phyloP scores from a whole-genome alignment of 92 coral and sea anemone genomes.

The Phenganax stokvisi region DNA sequence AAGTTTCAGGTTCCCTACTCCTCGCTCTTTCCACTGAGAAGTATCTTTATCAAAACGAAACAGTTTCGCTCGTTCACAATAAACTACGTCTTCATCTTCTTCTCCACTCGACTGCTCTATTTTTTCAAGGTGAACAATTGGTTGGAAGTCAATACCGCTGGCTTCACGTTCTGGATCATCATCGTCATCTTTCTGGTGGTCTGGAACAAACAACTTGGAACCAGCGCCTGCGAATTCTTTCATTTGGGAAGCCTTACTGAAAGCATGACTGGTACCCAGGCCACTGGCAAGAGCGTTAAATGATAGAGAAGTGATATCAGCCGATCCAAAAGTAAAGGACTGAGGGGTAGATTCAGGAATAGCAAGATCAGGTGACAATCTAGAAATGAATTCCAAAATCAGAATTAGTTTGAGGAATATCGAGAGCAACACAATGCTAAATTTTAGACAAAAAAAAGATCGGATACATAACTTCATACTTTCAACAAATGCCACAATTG shows the following conservation, averaged over 20 bases:
- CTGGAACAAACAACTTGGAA: conserved; percentile 7
- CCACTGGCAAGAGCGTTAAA: conserved; percentile 58
- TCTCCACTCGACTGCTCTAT: conserved; percentile 60
- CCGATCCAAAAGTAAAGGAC: conserved; percentile 75
- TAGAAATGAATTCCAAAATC: conserved; percentile 7
- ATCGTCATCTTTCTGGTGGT: conserved; percentile 28
- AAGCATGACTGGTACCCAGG: conserved; percentile 22
- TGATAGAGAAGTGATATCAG: conserved; percentile 60
- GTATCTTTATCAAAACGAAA: conserved; percentile 52
- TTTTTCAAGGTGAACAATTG: conserved; percentile 71
- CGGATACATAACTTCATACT: neutral
- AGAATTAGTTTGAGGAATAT: neutral
- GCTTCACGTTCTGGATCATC: conserved; percentile 51
- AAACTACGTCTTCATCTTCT: conserved; percentile 57
- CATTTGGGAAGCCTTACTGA: conserved; percentile 37
- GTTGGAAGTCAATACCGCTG: conserved; percentile 65
- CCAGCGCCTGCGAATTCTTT: conserved; percentile 61
- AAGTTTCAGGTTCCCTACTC: conserved; percentile 63
- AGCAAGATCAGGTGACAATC: neutral
- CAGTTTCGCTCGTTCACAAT: conserved; percentile 58
- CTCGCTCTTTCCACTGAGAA: conserved; percentile 69
- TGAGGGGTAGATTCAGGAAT: neutral
- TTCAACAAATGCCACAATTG: neutral
- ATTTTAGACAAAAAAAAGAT: neutral
- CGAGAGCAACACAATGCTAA: neutral